phyloP scores from a whole-genome alignment of 37 sponge, comb jelly and placozoan species.

The Lycopodina hypogea region DNA sequence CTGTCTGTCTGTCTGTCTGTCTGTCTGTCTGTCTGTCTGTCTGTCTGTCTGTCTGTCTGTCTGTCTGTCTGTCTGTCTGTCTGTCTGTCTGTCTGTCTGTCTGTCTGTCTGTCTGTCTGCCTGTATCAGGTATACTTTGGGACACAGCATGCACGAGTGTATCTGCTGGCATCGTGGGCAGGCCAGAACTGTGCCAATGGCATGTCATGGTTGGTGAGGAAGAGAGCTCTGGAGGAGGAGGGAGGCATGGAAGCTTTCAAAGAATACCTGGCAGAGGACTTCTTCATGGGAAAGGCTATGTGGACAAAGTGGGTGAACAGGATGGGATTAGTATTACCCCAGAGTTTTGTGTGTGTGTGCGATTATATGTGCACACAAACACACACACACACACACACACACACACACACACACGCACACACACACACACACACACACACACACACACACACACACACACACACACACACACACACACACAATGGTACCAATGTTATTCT shows the following conservation, averaged over 20 bases:
- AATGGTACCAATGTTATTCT: too few relatives aligned
- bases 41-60: too few relatives aligned
- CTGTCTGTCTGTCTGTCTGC: too few relatives aligned
- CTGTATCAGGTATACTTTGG: conserved; percentile 82
- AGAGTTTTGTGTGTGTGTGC: neutral
- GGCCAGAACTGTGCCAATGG: conserved; percentile 75
- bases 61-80: too few relatives aligned
- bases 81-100: too few relatives aligned
- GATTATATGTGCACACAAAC: neutral
- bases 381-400: too few relatives aligned
- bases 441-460: too few relatives aligned
- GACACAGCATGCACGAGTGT: conserved; percentile 72
- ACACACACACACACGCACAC: too few relatives aligned
- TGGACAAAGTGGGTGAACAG: neutral
- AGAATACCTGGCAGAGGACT: conserved; percentile 84
- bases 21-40: too few relatives aligned
- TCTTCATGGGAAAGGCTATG: conserved; percentile 41
- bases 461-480: too few relatives aligned
- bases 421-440: too few relatives aligned
- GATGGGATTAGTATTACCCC: neutral
- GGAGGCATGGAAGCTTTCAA: conserved; percentile 66
- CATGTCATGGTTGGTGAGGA: conserved; percentile 75
- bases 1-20: too few relatives aligned
- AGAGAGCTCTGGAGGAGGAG: conserved; percentile 48
- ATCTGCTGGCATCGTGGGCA: conserved; percentile 45